Percentiles rank a stretch among this genome's conserved stretches.
phyloP scores from a whole-genome alignment of 2,113 vertebrate genomes.

The Ascaphus truei region DNA sequence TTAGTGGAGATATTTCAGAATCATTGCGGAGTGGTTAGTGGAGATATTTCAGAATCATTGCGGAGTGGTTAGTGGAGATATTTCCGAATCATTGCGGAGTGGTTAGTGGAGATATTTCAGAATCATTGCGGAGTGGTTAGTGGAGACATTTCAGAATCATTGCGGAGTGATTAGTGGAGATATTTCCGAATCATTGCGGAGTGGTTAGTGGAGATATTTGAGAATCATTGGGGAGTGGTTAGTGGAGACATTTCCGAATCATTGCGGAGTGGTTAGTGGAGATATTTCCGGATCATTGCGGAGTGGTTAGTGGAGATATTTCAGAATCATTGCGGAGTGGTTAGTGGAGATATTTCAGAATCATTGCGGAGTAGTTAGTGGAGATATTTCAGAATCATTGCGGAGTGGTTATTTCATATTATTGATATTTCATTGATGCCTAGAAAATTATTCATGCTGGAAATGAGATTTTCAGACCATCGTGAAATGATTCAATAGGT shows the following conservation, averaged over 20 bases:
- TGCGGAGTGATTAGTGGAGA: neutral
- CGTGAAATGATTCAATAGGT: neutral
- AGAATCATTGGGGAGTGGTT: neutral
- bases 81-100: neutral
- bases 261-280: neutral
- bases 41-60: neutral
- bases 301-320: neutral
- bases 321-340: neutral
- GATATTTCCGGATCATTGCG: neutral
- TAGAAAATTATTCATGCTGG: constrained; percentile 3
- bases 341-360: neutral
- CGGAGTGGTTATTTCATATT: neutral
- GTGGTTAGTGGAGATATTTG: neutral
- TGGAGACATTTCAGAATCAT: neutral
- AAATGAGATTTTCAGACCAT: neutral
- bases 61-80: neutral
- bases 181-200: neutral
- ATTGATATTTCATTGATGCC: neutral
- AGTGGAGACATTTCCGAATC: neutral
- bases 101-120: neutral
- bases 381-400: neutral
- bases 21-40: neutral
- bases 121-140: neutral
- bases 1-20: neutral
- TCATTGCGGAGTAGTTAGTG: neutral